Base-by-base conservation (phyloP, 2,888 invertebrate species). In the Julus scandinavius region DNA sequence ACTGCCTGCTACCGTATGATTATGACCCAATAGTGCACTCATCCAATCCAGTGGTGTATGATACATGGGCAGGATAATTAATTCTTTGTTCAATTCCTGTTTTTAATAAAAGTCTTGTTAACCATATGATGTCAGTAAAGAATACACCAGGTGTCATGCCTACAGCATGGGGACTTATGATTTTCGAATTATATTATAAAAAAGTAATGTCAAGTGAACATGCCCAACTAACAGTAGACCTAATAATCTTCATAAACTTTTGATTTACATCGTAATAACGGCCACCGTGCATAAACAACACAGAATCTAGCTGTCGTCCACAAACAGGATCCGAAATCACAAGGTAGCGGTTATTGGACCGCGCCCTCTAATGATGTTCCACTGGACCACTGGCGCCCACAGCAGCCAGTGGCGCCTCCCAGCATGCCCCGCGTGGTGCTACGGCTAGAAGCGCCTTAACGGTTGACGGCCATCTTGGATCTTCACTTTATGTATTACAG, bases 281-380 rank as follows among this genome's bases (percentile, higher is more conserved):
- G 29, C n/a, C 72, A 72, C 72, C 72, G 29, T 29, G 29, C 72
- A 72, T 72, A 29, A 29, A 72, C 63, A 72, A 72, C 72, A 72
- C 72, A 29, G 29, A 29, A 72, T 13, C 7, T 72, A 29, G 72
- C 29, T 72, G 72, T 29, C 72, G 72, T 72, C 72, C 72, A 29
- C 2, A 45, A 45, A 45, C 45, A 11, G 72, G 72, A 72, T 72
- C 29, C 72, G 72, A 72, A 72, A 72, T 72, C 72, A 72, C 29
- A 72, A 72, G 72, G 72, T 72, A 72, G 72, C 72, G 72, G 72
- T 72, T 72, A 29, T 41, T 49, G 11, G 85, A 20, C n/a, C 85
- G 49, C 45, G 85, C 85, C 85, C 49, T 49, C 85, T 85, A 85
- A 85, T 49, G 85, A 85, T 49, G 85, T 9, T 85, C 85, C 85